phyloP scores from a whole-genome alignment of 2,113 vertebrate genomes.

The Smithornis capensis region DNA sequence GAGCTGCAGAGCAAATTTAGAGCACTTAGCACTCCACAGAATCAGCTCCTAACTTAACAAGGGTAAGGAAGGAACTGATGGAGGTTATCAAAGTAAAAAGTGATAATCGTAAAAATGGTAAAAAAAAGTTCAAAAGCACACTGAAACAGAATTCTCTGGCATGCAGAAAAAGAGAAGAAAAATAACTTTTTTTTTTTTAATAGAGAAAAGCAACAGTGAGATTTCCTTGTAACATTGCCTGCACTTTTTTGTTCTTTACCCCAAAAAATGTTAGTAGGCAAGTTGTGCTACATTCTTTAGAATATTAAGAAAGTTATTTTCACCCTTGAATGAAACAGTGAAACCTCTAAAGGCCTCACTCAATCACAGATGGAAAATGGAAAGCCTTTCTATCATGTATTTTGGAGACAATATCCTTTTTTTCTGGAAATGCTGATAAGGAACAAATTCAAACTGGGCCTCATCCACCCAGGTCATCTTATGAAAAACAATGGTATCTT shows the following conservation, averaged over 20 bases:
- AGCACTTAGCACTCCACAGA: constrained; percentile 4
- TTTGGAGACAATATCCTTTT: constrained; percentile 55
- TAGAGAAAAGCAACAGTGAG: neutral
- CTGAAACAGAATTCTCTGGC: neutral
- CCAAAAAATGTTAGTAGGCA: neutral
- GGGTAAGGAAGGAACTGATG: neutral
- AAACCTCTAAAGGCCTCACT: constrained; percentile 32
- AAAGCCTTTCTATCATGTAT: constrained; percentile 35
- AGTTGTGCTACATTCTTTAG: neutral
- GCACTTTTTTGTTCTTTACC: neutral
- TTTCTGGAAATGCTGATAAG: constrained; percentile 64
- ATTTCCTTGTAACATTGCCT: neutral
- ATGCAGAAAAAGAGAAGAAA: neutral
- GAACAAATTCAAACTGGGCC: constrained; percentile 54
- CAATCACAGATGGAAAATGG: constrained; percentile 28
- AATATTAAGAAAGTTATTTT: constrained; percentile 20
- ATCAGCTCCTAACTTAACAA: neutral
- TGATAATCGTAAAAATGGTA: neutral
- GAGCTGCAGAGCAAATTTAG: constrained; percentile 44
- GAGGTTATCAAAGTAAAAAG: constrained; percentile 12
- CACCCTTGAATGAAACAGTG: constrained; percentile 21
- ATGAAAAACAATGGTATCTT: constrained; percentile 60
- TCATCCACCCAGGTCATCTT: constrained; percentile 23
- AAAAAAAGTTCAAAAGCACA: neutral
- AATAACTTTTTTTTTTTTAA: neutral